These are phyloP conservation scores for Chrysina gloriosa DNA, from an alignment of 2,888 invertebrate genomes.

Conservation along the genomic window DNA sequence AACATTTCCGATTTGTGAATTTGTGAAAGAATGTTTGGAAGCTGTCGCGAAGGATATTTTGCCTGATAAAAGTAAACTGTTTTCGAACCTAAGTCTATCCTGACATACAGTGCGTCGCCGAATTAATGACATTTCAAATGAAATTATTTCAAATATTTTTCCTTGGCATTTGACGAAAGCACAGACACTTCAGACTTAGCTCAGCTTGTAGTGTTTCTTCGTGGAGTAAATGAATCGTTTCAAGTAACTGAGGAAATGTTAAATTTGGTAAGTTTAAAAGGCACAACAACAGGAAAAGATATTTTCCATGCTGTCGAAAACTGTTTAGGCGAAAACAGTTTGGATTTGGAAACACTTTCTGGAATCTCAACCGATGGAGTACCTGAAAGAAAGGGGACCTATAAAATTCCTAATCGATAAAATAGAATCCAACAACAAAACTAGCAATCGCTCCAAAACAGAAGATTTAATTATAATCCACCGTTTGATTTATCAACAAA, in stretches of 20 bases:
- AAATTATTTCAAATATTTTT: conserved; percentile 44
- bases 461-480: background rate
- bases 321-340: conserved; percentile 41
- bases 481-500: background rate
- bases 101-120: conserved; percentile 38
- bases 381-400: no score
- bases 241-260: conserved; percentile 45
- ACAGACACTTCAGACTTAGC: conserved; percentile 39
- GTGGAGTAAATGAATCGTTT: conserved; percentile 39
- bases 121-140: conserved; percentile 44
- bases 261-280: conserved; percentile 43
- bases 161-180: conserved; percentile 32
- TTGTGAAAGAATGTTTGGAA: conserved; percentile 46
- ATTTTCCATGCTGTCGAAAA: conserved; percentile 44
- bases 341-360: conserved; percentile 42
- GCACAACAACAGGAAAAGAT: no score
- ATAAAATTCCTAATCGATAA: no score
- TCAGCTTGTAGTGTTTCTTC: conserved; percentile 38
- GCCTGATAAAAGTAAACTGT: conserved; percentile 41
- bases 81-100: conserved; percentile 44
- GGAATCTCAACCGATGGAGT: conserved; percentile 34
- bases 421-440: conserved; percentile 43
- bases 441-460: no score
- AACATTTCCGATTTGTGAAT: conserved; percentile 40
- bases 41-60: conserved; percentile 44